Evolutionary conservation across 2,113 vertebrate species (phyloP), one percentile per base, ranked within the genome.

Genomic region (Syngnathoides biaculeatus): DNA sequence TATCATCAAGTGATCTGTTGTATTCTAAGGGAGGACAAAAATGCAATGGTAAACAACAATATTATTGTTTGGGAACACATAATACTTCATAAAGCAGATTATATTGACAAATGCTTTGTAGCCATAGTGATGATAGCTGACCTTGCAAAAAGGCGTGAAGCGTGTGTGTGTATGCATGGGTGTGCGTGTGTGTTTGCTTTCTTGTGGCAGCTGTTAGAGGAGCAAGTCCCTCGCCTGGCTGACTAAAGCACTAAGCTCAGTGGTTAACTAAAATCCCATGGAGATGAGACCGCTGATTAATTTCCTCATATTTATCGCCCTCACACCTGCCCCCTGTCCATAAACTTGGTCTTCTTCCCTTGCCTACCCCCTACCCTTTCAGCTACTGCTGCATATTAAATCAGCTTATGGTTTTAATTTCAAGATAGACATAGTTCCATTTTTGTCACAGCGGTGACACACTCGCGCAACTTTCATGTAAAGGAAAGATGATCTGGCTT

Each of bases 201-300:
- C 84, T 87, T 85, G 76, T 85, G 78, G 81, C 83, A 79, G 84
- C 75, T 78, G 61, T 68, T 61, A 58, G 69, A 71, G 64, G 4
- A 67, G 73, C 56, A 68, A 69, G 75, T 82, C 77, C 70, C 80
- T 86, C 72, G 85, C 84, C 83, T 61, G 82, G 86, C 71, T 72
- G 69, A 82, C 83, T 84, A 86, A 92, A 89, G 81, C 64, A 81
- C 84, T 86, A 80, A 89, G 79, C 84, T 82, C 74, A 74, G 64
- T 85, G 84, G 83, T 91, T 86, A 84, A 86, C 82, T 82, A 75
- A 85, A 85, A 74, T 82, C 76, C 79, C 77, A 69, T 75, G 61
- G 75, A 91, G 86, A 90, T 87, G 84, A 89, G 82, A 84, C 55
- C 63, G 73, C 87, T 89, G 90, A 92, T 92, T 92, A 89, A 92